Base-by-base conservation (phyloP, 2,888 invertebrate genomes). In the Amphimallon solstitiale region DNA sequence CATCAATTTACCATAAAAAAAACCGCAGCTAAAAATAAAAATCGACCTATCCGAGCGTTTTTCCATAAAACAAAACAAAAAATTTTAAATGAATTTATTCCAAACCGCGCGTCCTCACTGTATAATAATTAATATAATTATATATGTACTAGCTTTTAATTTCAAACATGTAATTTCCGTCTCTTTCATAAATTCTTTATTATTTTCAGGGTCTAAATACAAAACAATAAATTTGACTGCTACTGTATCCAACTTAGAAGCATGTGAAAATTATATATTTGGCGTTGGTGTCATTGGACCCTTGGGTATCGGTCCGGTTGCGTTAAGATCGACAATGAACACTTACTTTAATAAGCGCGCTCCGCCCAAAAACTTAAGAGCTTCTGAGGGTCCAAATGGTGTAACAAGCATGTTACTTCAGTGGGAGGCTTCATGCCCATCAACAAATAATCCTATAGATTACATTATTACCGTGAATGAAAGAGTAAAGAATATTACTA, bases 251-350 rank as follows among this genome's bases (percentile, higher is more conserved):
- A 84, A 88, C 45, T 79, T 94, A 70, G 86, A 89, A 70, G 87
- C 92, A 0, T 95, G 94, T 73, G 90, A 92, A 76, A 86, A 85
- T 0, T 94, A 94, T 78, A 80, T 89, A 61, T 89, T 94, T 78
- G 86, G 88, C 2, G 89, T 93, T 2, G 91, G 90, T 0, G 80
- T 90, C 1, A 78, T 89, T 9, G 87, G 86, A 0, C 89, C 90
- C 0, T 78, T 84, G 29, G 92, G 92, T 0, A 80, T 84, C n/a
- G 90, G 90, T 4, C 92, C 91, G 0, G 80, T 92, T 45, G 65
- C 76, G 2, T 74, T 69, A 10, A 77, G 77, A 1, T 71, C 73
- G 2, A 83, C 82, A 43, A 82, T 90, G 2, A 78, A 85, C 34
- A 93, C 92, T 0, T 84, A 86, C 64, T 88, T 88, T 72, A 88